A percentile compares a stretch with the other conserved stretches of the same genome.
phyloP scores from a whole-genome alignment of 2,888 invertebrate species.

The Catocala nupta region DNA sequence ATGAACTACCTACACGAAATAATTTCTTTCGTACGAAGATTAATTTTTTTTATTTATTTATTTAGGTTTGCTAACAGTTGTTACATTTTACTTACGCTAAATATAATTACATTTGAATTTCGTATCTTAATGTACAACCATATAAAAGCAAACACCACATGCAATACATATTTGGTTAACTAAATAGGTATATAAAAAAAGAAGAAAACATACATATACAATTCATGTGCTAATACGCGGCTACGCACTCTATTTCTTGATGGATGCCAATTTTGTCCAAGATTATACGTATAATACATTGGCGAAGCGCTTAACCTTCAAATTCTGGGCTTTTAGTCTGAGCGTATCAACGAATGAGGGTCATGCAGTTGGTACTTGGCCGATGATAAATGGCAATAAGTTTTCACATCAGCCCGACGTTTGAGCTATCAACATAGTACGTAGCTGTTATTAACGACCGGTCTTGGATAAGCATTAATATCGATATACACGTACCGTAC shows the following conservation, averaged over 20 bases:
- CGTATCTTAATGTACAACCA: too few relatives aligned
- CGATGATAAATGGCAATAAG: conserved; percentile 54
- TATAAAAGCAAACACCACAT: too few relatives aligned
- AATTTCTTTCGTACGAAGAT: conserved; percentile 28
- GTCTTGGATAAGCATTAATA: conserved; percentile 51
- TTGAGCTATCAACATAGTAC: conserved; percentile 43
- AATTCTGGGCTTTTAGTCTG: conserved; percentile 26
- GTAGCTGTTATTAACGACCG: conserved; percentile 49
- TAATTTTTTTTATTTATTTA: too few relatives aligned
- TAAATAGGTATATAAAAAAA: too few relatives aligned
- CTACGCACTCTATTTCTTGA: conserved; percentile 6
- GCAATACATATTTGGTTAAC: too few relatives aligned
- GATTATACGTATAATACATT: conserved; percentile 17
- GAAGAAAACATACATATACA: too few relatives aligned
- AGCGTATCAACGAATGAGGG: conserved; percentile 43
- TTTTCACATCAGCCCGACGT: conserved; percentile 51
- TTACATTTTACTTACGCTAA: too few relatives aligned
- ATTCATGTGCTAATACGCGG: too few relatives aligned
- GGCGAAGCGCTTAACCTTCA: conserved; percentile 24
- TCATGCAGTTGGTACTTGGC: conserved; percentile 35
- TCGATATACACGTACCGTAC: conserved; percentile 29
- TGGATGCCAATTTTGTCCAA: conserved; percentile 28
- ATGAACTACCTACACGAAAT: conserved; percentile 18
- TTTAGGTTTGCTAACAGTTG: too few relatives aligned
- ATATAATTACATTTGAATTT: too few relatives aligned